These are phyloP conservation scores for Aphidius gifuensis DNA, from an alignment of 1,140 invertebrate genomes.

Conservation along the genomic window DNA sequence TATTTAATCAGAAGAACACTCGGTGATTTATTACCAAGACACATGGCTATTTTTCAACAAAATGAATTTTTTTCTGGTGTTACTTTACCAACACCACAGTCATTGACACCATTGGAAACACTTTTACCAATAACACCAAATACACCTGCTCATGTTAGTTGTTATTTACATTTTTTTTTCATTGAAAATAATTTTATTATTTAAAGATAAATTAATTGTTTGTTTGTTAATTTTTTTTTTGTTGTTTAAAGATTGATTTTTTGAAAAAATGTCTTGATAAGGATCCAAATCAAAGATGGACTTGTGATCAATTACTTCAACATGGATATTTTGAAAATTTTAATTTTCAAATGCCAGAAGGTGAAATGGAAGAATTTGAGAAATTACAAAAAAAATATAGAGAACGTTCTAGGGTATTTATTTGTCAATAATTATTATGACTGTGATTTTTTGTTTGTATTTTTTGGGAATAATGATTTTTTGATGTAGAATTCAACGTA, in stretches of 20 bases:
- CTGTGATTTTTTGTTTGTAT: not conserved
- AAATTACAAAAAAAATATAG: slow-evolving; percentile 59
- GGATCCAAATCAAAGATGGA: slow-evolving; percentile 87
- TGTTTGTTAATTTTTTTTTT: slow-evolving; percentile 12
- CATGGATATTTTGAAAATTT: slow-evolving; percentile 88
- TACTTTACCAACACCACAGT: slow-evolving; percentile 86
- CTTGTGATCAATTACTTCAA: slow-evolving; percentile 83
- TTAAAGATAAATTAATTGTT: not conserved
- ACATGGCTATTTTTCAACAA: slow-evolving; percentile 91
- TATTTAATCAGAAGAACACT: slow-evolving; percentile 91
- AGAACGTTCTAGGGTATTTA: slow-evolving; percentile 59
- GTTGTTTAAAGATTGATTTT: slow-evolving; percentile 68
- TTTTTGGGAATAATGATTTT: slow-evolving; percentile 17
- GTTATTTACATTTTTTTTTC: too few species aligned
- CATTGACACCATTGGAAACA: slow-evolving; percentile 77
- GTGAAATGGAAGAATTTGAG: slow-evolving; percentile 70
- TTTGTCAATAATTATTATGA: not conserved
- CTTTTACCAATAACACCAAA: slow-evolving; percentile 72
- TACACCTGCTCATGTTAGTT: slow-evolving; percentile 46
- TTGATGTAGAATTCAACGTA: slow-evolving; percentile 55
- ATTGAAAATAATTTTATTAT: not conserved
- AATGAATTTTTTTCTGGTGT: slow-evolving; percentile 96
- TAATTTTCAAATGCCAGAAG: slow-evolving; percentile 70
- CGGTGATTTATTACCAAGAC: slow-evolving; percentile 87
- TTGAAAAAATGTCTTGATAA: slow-evolving; percentile 93